Base-by-base conservation (phyloP, 35 echinoderm and acorn worm genomes). In the Lytechinus variegatus region DNA sequence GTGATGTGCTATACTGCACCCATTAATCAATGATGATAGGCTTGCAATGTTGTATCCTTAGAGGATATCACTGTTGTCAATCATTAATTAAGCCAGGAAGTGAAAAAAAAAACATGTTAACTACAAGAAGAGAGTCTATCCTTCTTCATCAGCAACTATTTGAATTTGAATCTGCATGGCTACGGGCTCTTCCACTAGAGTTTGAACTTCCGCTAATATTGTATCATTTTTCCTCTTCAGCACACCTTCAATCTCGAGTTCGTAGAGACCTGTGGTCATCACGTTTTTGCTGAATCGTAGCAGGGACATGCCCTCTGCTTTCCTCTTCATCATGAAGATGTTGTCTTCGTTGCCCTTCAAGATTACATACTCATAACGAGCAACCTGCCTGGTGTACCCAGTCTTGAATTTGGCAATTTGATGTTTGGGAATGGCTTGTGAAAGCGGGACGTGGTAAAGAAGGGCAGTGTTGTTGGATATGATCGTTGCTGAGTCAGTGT, bases 161-260 rank as follows among this genome's bases (percentile, higher is more conserved):
- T 95, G 79, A 86, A 95, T 28, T 95, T 72, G 79, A 44, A 72
- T 87, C 79, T 87, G 94, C 94, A 95, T 72, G 4, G 94, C 91
- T 52, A 95, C 96, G 33, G 95, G 89, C 54, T 97, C 96, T 52
- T 95, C 94, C 1, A 97, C 33, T 87, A 97, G 56, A 44, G 57
- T 72, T 93, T 95, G 53, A n/a, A 95, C 94, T 92, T 97, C 94
- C 29, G 94, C 95, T 11, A 97, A 66, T 53, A 97, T 61, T 10
- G 94, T 93, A 9, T 95, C 53, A 58, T 91, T 55, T 91, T 96
- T 96, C 10, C 60, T 79, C 29, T 94, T 94, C 24, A 97, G 44
- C 27, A 96, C 96, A 27, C 97, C 97, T 95, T 97, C 87, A 9
- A 97, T 91, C 52, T 97, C 95, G 12, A 97, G 57, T 54, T 94